These are phyloP conservation scores for Ischnus inquisitorius DNA, from an alignment of 2,888 invertebrate species.

Conservation along the genomic window DNA sequence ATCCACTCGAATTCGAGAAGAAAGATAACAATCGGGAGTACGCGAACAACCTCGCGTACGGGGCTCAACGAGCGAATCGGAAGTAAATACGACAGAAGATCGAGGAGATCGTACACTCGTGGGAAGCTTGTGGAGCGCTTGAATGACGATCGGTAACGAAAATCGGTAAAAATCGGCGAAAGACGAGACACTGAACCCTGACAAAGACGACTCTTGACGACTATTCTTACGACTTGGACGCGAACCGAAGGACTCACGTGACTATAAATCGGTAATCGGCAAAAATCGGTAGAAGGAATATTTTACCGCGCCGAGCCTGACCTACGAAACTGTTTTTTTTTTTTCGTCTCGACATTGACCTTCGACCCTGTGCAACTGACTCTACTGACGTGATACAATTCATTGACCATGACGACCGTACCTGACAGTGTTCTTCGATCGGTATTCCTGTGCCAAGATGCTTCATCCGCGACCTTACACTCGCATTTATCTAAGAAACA, in stretches of 20 bases:
- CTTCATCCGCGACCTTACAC: background rate
- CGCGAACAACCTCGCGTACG: conserved; percentile 91
- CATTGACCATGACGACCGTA: conserved; percentile 2
- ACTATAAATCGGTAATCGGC: conserved; percentile 28
- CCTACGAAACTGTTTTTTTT: conserved; percentile 16
- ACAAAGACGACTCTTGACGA: conserved; percentile 27
- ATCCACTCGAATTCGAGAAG: conserved; percentile 77
- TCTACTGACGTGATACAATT: conserved; percentile 1
- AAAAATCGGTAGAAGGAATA: conserved; percentile 10
- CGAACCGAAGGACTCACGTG: background rate
- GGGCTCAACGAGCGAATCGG: conserved; percentile 82
- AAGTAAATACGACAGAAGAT: conserved; percentile 82
- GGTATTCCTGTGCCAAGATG: conserved; percentile 30
- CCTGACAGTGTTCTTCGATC: conserved; percentile 31
- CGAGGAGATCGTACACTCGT: conserved; percentile 63
- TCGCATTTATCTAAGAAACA: conserved; percentile 28
- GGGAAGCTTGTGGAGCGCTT: conserved; percentile 1
- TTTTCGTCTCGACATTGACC: background rate
- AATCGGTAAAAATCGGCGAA: conserved; percentile 15
- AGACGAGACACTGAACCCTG: conserved; percentile 11
- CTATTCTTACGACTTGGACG: background rate
- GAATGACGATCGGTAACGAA: conserved; percentile 21
- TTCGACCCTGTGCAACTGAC: conserved; percentile 22
- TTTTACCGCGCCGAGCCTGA: conserved; percentile 29
- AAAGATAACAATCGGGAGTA: conserved; percentile 76